Evolutionary conservation across 2,888 invertebrate species (phyloP).

Genomic region (Stramonita haemastoma): DNA sequence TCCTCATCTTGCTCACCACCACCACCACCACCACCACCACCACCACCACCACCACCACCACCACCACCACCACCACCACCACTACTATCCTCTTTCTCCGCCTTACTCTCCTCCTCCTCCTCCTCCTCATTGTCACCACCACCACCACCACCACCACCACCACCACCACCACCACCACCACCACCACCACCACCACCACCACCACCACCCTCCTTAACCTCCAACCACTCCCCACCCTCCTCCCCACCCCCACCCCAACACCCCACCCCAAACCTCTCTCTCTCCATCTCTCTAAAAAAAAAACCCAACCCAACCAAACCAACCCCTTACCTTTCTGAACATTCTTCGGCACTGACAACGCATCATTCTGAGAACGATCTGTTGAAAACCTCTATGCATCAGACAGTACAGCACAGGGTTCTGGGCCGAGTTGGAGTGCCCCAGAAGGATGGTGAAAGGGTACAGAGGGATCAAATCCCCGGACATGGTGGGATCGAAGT

Average conservation of each 20-base stretch:
- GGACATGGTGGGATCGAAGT: slow-evolving; percentile 76
- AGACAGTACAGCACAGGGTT: slow-evolving; percentile 88
- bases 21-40: not conserved
- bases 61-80: slow-evolving; percentile 10
- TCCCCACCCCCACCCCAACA: not conserved
- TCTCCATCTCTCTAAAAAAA: not conserved
- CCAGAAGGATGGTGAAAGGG: slow-evolving; percentile 84
- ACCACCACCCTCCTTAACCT: not conserved
- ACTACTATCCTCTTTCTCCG: not conserved
- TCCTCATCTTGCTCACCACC: not conserved
- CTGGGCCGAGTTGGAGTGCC: slow-evolving; percentile 87
- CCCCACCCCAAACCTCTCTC: not conserved
- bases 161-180: slow-evolving; percentile 6
- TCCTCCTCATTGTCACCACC: not conserved
- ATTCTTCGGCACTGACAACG: slow-evolving; percentile 51
- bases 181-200: slow-evolving; percentile 1
- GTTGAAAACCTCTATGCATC: slow-evolving; percentile 86
- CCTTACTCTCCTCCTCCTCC: not conserved
- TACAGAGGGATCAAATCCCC: slow-evolving; percentile 72
- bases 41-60: not conserved
- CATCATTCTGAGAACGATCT: slow-evolving; percentile 63
- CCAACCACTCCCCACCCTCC: not conserved
- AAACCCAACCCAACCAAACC: not conserved
- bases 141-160: not conserved
- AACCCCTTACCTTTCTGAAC: not conserved